These are phyloP conservation scores for Poecile atricapillus DNA, from an alignment of 2,113 vertebrate species.

Conservation along the genomic window DNA sequence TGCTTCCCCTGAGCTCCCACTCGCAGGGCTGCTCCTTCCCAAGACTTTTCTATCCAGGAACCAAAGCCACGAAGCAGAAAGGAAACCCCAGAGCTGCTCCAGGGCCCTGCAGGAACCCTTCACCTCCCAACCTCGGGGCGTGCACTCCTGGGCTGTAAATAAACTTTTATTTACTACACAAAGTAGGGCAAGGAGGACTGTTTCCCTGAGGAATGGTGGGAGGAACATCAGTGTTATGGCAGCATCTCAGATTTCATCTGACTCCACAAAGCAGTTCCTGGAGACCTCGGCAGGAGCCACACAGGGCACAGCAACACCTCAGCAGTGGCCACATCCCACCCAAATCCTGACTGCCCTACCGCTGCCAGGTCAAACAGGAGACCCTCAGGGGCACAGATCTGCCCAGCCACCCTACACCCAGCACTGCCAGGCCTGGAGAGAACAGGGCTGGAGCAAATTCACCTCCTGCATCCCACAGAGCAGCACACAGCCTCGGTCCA, in stretches of 20 bases:
- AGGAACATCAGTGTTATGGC: background rate
- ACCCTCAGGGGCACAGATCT: background rate
- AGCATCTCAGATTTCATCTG: background rate
- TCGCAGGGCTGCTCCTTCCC: background rate
- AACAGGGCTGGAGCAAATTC: background rate
- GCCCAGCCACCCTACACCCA: background rate
- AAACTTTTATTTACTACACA: conserved; percentile 36
- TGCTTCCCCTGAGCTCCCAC: background rate
- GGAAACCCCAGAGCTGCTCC: conserved; percentile 4
- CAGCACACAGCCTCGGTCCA: fast-evolving
- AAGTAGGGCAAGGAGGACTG: background rate
- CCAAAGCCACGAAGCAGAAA: background rate
- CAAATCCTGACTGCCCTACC: background rate
- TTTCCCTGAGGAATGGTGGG: background rate
- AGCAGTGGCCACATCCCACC: background rate
- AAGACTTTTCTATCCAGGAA: background rate
- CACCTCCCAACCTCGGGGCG: background rate
- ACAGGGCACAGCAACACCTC: background rate
- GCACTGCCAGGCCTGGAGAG: background rate
- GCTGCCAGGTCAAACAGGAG: background rate
- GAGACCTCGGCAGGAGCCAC: background rate
- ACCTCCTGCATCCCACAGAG: background rate
- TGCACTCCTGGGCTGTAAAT: background rate
- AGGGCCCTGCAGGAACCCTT: background rate
- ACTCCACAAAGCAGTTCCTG: background rate